These are phyloP conservation scores for Pyrochroa serraticornis DNA, from an alignment of 2,888 invertebrate genomes.

Conservation along the genomic window DNA sequence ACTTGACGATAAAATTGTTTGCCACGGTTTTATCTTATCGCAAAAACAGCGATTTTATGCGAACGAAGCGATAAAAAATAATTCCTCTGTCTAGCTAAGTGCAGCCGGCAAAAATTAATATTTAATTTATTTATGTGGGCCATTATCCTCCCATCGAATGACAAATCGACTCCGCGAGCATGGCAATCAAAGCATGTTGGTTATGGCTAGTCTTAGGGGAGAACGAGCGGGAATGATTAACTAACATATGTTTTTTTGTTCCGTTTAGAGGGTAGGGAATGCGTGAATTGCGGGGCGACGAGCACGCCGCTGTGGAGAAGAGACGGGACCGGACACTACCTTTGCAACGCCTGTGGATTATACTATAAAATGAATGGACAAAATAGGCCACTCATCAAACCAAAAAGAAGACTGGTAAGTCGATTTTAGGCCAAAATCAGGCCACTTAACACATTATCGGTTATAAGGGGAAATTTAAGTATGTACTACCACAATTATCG, in stretches of 20 bases:
- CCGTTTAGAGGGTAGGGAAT: constrained; percentile 89
- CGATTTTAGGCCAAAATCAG: constrained; percentile 33
- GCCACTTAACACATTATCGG: not conserved
- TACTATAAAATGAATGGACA: constrained; percentile 99
- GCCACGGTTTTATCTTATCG: constrained; percentile 1
- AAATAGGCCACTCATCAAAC: constrained; percentile 98
- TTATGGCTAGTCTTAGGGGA: constrained; percentile 15
- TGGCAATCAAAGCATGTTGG: constrained; percentile 4
- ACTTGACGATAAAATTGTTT: too few relatives aligned
- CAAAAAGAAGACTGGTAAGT: constrained; percentile 99
- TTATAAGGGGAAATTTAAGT: not conserved
- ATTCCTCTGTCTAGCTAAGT: too few relatives aligned
- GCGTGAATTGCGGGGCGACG: constrained; percentile 99
- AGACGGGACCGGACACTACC: constrained; percentile 97
- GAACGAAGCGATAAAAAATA: too few relatives aligned
- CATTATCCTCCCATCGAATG: constrained; percentile 24
- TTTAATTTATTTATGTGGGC: not conserved
- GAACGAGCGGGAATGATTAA: constrained; percentile 13
- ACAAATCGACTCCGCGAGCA: constrained; percentile 10
- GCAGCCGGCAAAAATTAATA: too few relatives aligned
- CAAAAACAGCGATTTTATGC: constrained; percentile 26
- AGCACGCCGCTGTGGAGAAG: constrained; percentile 97
- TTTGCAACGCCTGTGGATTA: constrained; percentile 98
- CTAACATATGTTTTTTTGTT: constrained; percentile 34
- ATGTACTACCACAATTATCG: too few relatives aligned